Evolutionary conservation across 2,797 vertebrate species (phyloP).

Genomic region (Spinibarbus caldwelli): DNA sequence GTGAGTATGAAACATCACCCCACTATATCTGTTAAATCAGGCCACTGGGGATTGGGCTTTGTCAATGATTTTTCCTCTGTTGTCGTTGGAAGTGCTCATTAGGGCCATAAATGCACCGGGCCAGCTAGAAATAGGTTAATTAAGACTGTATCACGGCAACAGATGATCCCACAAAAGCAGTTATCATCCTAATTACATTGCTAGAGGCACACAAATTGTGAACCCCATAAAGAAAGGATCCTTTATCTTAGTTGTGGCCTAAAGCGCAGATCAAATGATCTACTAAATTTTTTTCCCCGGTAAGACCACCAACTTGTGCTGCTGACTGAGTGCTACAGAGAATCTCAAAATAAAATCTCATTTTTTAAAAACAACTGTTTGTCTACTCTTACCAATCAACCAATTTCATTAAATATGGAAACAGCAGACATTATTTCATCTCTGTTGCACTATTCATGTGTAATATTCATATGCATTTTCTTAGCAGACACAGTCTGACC

Average conservation of each 20-base stretch:
- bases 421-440: not conserved
- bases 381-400: not conserved
- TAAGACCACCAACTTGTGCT: slow-evolving; percentile 16
- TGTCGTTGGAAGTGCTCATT: slow-evolving; percentile 70
- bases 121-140: slow-evolving; percentile 80
- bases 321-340: not conserved
- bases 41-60: slow-evolving; percentile 59
- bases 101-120: slow-evolving; percentile 71
- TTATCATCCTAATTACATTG: slow-evolving; percentile 76
- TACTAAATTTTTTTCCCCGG: not conserved
- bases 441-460: not conserved
- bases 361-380: not conserved
- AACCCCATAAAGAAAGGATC: slow-evolving; percentile 65
- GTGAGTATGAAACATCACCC: slow-evolving; percentile 55
- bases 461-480: not conserved
- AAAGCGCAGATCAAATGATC: slow-evolving; percentile 46
- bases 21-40: slow-evolving; percentile 64
- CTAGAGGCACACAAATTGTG: slow-evolving; percentile 67
- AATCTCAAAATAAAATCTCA: not conserved
- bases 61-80: slow-evolving; percentile 68
- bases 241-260: slow-evolving; percentile 59
- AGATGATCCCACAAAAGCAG: slow-evolving; percentile 75
- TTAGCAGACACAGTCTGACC: not conserved
- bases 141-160: slow-evolving; percentile 75
- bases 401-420: not conserved